These are phyloP conservation scores for Helostoma temminkii DNA, from an alignment of 2,797 vertebrate genomes.

Conservation along the genomic window DNA sequence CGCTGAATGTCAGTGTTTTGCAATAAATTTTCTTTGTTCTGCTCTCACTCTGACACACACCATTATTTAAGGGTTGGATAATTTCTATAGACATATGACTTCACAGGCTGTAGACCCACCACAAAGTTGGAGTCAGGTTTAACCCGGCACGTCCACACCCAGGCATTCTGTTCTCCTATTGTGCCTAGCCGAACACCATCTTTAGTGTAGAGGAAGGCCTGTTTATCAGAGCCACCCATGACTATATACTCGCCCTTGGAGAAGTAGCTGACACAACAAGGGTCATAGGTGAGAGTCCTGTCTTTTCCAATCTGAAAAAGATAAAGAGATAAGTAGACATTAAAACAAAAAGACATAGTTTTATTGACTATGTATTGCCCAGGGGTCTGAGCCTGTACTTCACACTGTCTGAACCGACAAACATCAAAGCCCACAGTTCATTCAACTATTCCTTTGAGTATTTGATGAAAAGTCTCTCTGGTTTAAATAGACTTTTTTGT, in stretches of 20 bases:
- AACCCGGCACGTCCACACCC: slow-evolving; percentile 96
- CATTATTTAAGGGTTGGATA: slow-evolving; percentile 15
- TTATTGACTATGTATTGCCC: slow-evolving; percentile 42
- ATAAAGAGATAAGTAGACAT: slow-evolving; percentile 51
- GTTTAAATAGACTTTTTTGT: slow-evolving; percentile 77
- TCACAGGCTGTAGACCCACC: slow-evolving; percentile 83
- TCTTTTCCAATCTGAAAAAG: slow-evolving; percentile 92
- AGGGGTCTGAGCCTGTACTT: slow-evolving; percentile 44
- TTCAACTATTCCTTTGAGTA: slow-evolving; percentile 61
- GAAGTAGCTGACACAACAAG: slow-evolving; percentile 97
- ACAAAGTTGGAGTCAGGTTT: slow-evolving; percentile 98
- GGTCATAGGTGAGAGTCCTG: slow-evolving; percentile 91
- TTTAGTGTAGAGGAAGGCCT: slow-evolving; percentile 96
- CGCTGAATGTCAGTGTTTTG: slow-evolving; percentile 25
- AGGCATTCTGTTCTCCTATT: slow-evolving; percentile 93
- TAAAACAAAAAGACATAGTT: slow-evolving; percentile 45
- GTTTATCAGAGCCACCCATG: slow-evolving; percentile 94
- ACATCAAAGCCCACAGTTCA: slow-evolving; percentile 71
- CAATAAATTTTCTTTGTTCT: slow-evolving; percentile 8
- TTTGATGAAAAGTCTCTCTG: slow-evolving; percentile 60
- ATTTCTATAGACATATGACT: slow-evolving; percentile 26
- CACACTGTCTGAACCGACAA: slow-evolving; percentile 50
- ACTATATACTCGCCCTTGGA: slow-evolving; percentile 97
- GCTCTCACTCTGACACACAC: slow-evolving; percentile 13
- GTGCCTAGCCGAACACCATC: slow-evolving; percentile 93